Evolutionary conservation across 2,113 vertebrate genomes (phyloP), one percentile per base, ranked within the genome.

Genomic region (Anguilla japonica): DNA sequence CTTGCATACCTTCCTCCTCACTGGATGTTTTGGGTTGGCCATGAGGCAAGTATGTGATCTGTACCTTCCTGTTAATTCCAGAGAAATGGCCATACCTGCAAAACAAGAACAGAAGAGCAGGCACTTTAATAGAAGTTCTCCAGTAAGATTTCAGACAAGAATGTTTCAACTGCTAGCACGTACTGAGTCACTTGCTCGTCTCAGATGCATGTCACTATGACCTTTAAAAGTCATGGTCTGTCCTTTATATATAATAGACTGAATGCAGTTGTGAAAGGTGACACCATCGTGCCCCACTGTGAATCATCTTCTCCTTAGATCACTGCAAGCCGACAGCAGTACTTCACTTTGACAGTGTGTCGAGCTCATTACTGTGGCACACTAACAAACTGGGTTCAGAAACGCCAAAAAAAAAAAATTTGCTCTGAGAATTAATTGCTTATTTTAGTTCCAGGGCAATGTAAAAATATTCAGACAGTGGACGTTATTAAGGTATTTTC

Each of bases 81-180:
- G 98, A 99, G 93, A 99, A 99, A 93, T 99, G 98, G 2, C 98
- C 98, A 11, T 99, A 99, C 98, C 98, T 99, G 90, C 60, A 84
- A 63, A 79, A 15, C 86, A 86, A 79, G 9, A 82, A 78, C 22
- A 82, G 56, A 83, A 63, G 67, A 11, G 78, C 22, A 90, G 43
- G 41, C 39, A 43, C 56, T 43, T 34, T 14, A 20, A 81, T 29
- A 46, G 14, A 81, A 81, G 50, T 3, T 14, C 63, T 39, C 83
- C 40, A 29, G 2, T 8, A 34, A 18, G 22, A 41, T 43, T 60
- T 41, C 5, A n/a, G 50, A 46, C 79, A 34, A 56, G 43, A 75
- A 75, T 75, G 3, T 26, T 29, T 75, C 71, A 75, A 50, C 40
- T 67, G 71, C 7, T 29, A 46, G 50, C 56, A 82, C 40, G 50